These are phyloP conservation scores for Chionis minor DNA, from an alignment of 2,113 vertebrate genomes.

Conservation along the genomic window DNA sequence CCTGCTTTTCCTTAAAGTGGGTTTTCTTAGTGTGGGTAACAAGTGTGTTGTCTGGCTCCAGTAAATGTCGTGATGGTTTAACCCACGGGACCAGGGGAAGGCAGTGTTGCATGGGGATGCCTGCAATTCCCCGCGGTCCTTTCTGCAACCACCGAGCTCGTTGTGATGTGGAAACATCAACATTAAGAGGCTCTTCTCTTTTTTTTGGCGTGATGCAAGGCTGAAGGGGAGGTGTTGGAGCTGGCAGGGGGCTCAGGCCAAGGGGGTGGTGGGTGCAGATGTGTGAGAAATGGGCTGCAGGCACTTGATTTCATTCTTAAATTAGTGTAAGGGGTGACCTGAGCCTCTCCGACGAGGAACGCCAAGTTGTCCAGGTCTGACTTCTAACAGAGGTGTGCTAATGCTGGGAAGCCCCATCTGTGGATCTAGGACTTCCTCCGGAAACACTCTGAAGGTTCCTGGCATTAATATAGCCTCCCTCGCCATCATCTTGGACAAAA, in stretches of 20 bases:
- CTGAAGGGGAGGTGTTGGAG: background rate
- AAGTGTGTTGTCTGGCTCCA: background rate
- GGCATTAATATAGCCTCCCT: background rate
- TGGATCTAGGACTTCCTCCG: background rate
- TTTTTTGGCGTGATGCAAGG: no score
- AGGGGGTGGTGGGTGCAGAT: background rate
- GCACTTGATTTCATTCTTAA: background rate
- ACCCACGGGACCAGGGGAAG: background rate
- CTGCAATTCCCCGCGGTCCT: background rate
- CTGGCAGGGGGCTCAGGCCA: background rate
- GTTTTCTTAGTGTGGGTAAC: background rate
- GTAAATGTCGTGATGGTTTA: background rate
- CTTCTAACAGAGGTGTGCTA: background rate
- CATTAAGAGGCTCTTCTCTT: no score
- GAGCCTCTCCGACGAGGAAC: background rate
- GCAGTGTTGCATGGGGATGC: background rate
- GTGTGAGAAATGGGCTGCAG: background rate
- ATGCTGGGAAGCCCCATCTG: background rate
- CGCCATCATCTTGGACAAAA: fast-evolving
- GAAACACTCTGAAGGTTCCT: background rate
- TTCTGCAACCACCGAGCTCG: background rate
- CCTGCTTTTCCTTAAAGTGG: background rate
- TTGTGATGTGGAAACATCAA: background rate
- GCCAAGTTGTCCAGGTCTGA: background rate
- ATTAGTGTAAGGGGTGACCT: fast-evolving